These are phyloP conservation scores for Hippocampus mohnikei DNA, from an alignment of 2,113 vertebrate genomes.

Conservation along the genomic window DNA sequence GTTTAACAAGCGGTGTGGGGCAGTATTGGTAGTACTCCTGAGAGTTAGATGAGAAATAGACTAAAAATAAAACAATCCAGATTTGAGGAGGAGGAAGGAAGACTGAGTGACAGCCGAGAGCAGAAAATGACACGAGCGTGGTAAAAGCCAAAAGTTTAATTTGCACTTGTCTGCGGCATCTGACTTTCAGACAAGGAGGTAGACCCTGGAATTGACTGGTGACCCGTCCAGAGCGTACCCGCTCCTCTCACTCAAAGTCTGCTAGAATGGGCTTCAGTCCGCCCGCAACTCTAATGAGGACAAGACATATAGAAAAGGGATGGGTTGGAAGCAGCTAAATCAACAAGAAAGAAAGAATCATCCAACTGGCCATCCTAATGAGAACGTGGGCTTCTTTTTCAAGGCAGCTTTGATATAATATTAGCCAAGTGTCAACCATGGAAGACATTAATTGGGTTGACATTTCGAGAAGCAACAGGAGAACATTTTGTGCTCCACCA, in stretches of 20 bases:
- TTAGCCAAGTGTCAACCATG: not conserved
- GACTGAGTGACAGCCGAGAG: not conserved
- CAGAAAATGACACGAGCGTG: not conserved
- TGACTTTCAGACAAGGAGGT: too few species aligned
- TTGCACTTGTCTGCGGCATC: not conserved
- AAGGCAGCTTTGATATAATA: slow-evolving; percentile 5
- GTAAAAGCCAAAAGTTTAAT: not conserved
- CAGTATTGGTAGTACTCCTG: slow-evolving; percentile 10
- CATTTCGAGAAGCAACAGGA: slow-evolving; percentile 8
- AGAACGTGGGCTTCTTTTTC: not conserved
- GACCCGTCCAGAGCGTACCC: too few species aligned
- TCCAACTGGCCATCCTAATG: not conserved
- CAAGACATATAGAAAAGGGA: too few species aligned
- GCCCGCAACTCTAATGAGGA: too few species aligned
- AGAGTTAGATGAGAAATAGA: slow-evolving; percentile 9
- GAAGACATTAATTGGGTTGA: slow-evolving; percentile 20
- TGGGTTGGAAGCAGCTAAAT: too few species aligned
- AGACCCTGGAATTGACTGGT: too few species aligned
- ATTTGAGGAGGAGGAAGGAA: not conserved
- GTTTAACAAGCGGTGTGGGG: slow-evolving; percentile 50
- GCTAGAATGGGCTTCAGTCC: too few species aligned
- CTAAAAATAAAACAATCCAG: slow-evolving; percentile 9
- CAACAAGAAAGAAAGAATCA: too few species aligned
- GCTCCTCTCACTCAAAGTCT: too few species aligned
- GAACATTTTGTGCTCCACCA: not conserved